These are phyloP conservation scores for Globodera ellingtonae DNA, from an alignment of 1,140 invertebrate species.

Conservation along the genomic window DNA sequence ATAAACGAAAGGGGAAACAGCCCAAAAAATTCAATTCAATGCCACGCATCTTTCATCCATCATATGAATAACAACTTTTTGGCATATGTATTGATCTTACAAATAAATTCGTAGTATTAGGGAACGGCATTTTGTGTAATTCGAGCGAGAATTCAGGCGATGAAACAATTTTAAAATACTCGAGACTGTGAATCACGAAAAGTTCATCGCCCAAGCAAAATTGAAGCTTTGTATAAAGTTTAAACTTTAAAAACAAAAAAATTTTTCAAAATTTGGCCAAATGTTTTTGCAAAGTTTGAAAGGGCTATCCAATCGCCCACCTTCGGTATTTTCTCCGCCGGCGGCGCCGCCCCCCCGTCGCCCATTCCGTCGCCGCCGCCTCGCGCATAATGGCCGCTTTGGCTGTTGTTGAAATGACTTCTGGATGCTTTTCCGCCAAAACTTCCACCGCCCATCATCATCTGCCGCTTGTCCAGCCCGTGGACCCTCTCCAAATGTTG, in stretches of 20 bases:
- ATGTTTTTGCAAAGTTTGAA: too few relatives aligned
- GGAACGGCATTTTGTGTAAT: too few relatives aligned
- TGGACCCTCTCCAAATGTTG: constrained; percentile 29
- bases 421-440: neutral
- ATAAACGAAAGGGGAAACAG: neutral
- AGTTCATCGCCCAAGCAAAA: too few relatives aligned
- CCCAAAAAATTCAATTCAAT: neutral
- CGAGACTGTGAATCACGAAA: too few relatives aligned
- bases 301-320: neutral
- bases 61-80: too few relatives aligned
- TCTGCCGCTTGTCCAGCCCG: constrained; percentile 26
- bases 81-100: too few relatives aligned
- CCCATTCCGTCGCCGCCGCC: constrained; percentile 5
- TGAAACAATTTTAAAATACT: too few relatives aligned
- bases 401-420: neutral
- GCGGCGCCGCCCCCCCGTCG: neutral
- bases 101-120: too few relatives aligned
- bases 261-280: too few relatives aligned
- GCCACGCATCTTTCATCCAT: neutral
- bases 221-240: too few relatives aligned
- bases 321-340: constrained; percentile 28
- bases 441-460: neutral
- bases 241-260: too few relatives aligned
- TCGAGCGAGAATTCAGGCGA: too few relatives aligned
- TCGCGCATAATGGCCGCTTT: neutral